phyloP scores from a whole-genome alignment of 1,140 invertebrate genomes.

The Homarus americanus region DNA sequence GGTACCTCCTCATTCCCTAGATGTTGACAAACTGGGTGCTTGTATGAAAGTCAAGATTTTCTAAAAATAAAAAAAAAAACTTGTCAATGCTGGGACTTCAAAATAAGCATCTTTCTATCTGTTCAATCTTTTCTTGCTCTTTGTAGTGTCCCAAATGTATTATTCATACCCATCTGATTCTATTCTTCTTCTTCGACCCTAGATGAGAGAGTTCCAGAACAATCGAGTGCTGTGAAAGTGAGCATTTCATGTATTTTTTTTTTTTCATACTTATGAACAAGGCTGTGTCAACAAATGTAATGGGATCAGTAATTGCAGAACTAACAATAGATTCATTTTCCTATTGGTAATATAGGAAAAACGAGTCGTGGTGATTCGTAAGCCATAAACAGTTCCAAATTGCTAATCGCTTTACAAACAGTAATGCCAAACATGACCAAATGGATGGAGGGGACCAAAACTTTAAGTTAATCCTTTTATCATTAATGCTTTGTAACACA shows the following conservation, averaged over 20 bases:
- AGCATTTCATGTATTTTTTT: conserved; percentile 45
- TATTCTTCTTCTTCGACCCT: conserved; percentile 42
- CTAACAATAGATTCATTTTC: conserved; percentile 37
- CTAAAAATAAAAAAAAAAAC: no score
- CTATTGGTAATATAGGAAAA: conserved; percentile 42
- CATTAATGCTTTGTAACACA: neutral
- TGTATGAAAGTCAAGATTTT: conserved; percentile 69
- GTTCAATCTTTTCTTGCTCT: conserved; percentile 62
- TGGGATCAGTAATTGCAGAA: conserved; percentile 24
- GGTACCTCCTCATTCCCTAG: conserved; percentile 55
- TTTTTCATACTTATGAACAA: conserved; percentile 28
- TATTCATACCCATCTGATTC: conserved; percentile 61
- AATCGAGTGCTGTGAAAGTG: conserved; percentile 63
- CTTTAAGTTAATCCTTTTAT: neutral
- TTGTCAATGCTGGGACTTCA: conserved; percentile 58
- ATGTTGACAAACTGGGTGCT: conserved; percentile 69
- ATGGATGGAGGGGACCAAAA: conserved; percentile 59
- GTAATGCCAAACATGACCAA: conserved; percentile 20
- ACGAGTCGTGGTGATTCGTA: conserved; percentile 2
- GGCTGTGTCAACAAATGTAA: conserved; percentile 36
- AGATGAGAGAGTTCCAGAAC: conserved; percentile 68
- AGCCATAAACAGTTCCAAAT: neutral
- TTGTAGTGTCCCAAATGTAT: conserved; percentile 67
- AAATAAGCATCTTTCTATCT: conserved; percentile 58
- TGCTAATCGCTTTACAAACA: conserved; percentile 23